phyloP scores from a whole-genome alignment of 2,888 invertebrate genomes.

The Dione vanillae region DNA sequence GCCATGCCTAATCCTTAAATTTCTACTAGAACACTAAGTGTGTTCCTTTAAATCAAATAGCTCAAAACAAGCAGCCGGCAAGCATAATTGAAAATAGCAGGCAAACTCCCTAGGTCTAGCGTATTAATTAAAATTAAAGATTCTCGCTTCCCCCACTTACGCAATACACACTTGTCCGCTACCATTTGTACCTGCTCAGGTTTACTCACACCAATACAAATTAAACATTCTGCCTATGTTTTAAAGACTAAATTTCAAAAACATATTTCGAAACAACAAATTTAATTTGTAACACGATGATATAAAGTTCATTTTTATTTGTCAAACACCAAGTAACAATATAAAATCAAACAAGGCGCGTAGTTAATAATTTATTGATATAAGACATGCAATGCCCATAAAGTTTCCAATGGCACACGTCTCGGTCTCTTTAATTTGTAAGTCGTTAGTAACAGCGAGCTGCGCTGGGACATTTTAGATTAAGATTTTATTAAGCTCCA shows the following conservation, averaged over 20 bases:
- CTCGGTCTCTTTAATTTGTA: conserved; percentile 82
- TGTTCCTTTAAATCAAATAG: conserved; percentile 72
- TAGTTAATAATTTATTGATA: conserved; percentile 84
- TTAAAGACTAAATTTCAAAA: conserved; percentile 72
- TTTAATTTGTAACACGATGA: conserved; percentile 66
- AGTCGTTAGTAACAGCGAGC: conserved; percentile 76
- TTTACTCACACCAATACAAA: conserved; percentile 64
- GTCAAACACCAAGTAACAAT: conserved; percentile 68
- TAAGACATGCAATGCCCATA: conserved; percentile 84
- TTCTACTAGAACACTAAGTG: conserved; percentile 64
- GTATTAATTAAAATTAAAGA: conserved; percentile 82
- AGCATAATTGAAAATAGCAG: conserved; percentile 78
- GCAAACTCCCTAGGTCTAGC: conserved; percentile 71
- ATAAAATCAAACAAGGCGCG: conserved; percentile 81
- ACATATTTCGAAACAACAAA: conserved; percentile 53
- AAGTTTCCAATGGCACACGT: conserved; percentile 82
- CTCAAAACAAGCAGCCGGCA: conserved; percentile 78
- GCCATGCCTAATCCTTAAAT: conserved; percentile 57
- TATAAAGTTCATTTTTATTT: conserved; percentile 69
- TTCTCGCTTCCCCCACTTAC: conserved; percentile 75
- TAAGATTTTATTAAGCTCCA: conserved; percentile 65
- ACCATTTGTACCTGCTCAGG: conserved; percentile 64
- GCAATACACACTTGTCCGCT: conserved; percentile 55
- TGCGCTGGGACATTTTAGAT: conserved; percentile 64
- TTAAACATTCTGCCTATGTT: conserved; percentile 65